Evolutionary conservation across 2,113 vertebrate species (phyloP), one percentile per base, ranked within the genome.

Genomic region (Madoqua kirkii): DNA sequence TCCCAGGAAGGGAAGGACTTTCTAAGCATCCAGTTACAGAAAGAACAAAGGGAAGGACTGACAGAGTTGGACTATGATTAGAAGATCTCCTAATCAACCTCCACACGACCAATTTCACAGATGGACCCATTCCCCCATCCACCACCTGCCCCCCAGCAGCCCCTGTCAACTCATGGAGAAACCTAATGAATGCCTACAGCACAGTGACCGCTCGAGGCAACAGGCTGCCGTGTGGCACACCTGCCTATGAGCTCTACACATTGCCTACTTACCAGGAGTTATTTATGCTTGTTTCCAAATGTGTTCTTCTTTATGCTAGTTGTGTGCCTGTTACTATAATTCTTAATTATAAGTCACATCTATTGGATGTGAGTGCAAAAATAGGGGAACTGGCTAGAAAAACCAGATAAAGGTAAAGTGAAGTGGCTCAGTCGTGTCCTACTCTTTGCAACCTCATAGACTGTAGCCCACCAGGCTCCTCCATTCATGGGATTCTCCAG

Each of bases 301-400:
- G 50, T 79, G 16, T 87, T 91, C 25, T n/a, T 87, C 25, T 91
- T 87, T 74, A 94, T 93, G 45, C 17, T 81, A 85, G 87, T 45
- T 93, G n/a, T 89, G 27, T 82, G 95, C 55, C 27, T 93, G 54
- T 64, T 93, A 95, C 52, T 90, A 0, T 54, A 81, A 93, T 96
- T 93, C 87, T 97, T 96, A 95, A 91, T 76, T 96, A 81, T 59
- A 89, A 40, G 21, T 67, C 91, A 92, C 3, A 74, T 83, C 62
- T 87, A 76, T 33, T 15, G 6, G 91, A 93, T 31, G 23, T 85
- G 29, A 93, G 21, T 57, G 2, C 16, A 94, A 50, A 96, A 74
- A 82, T 33, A 95, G 23, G 85, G 48, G 48, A 84, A 43, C 31
- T 43, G 31, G 81, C 19, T 95, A 16, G 21, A 91, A 92, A 96